A percentile compares a stretch with the other conserved stretches of the same genome.
Evolutionary conservation across 2,113 vertebrate genomes (phyloP).

Genomic region (Eleginops maclovinus): DNA sequence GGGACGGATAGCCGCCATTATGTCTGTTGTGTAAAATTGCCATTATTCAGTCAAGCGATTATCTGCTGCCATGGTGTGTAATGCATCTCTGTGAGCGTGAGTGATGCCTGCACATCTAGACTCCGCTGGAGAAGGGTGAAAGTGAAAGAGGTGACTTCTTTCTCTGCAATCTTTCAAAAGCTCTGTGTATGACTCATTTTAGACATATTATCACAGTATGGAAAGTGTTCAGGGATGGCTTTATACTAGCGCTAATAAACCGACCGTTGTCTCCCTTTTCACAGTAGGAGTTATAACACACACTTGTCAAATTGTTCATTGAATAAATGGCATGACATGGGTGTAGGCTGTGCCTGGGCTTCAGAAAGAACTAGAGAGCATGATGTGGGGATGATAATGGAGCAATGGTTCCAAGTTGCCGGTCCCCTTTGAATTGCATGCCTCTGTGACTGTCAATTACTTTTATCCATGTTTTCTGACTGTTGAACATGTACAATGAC

Average conservation of each 20-base stretch:
- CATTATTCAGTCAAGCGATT: conserved; percentile 79
- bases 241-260: not conserved
- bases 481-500: no score
- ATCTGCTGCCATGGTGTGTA: conserved; percentile 70
- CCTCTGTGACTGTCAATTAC: no score
- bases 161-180: conserved; percentile 25
- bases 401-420: no score
- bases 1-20: conserved; percentile 60
- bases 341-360: not conserved
- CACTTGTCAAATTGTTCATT: not conserved
- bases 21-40: conserved; percentile 78
- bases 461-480: no score
- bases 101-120: conserved; percentile 60
- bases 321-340: not conserved
- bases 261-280: not conserved
- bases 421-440: no score
- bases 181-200: conserved; percentile 14
- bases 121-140: conserved; percentile 39
- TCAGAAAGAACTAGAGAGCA: not conserved
- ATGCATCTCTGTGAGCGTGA: conserved; percentile 71
- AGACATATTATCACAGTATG: conserved; percentile 19
- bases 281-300: not conserved
- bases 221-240: not conserved
- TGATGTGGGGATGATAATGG: not conserved
- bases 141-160: conserved; percentile 61